Evolutionary conservation across 2,113 vertebrate genomes (phyloP), one percentile per base, ranked within the genome.

Genomic region (Trochalopteron elliotii): DNA sequence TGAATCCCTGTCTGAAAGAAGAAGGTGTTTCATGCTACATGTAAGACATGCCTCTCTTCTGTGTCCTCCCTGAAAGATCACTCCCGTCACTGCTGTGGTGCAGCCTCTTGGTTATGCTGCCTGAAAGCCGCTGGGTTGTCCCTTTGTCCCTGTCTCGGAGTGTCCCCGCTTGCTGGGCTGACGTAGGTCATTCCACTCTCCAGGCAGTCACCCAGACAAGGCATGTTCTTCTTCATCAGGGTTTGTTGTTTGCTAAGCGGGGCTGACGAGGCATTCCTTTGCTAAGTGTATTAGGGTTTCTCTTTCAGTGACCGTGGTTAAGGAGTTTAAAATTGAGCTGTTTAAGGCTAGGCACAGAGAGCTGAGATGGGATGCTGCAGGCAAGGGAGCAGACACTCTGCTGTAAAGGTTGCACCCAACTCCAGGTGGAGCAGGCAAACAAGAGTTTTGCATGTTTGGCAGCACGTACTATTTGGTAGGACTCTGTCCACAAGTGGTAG

Each of bases 111-210:
- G 44, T 31, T 67, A 7, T 17, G 72, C 85, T 78, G 78, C 88
- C 63, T 3, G 6, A 55, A 50, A 91, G 76, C 52, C 40, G 5
- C 76, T 11, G 55, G 20, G 25, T 57, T 83, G 79, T 88, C 63
- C 82, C 56, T 80, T 91, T 96, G 91, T 91, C 79, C 78, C 59
- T 49, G 19, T 81, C 52, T 63, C 52, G 8, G 69, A 40, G 39
- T 15, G 7, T 69, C 21, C 18, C 67, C 0, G 27, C 55, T 84
- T 59, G 67, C 92, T 74, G 45, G 33, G 37, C 90, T 90, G 88
- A 96, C 95, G 65, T 96, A 96, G 88, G 92, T 95, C 93, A 91
- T 78, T 86, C 35, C n/a, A 5, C 56, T 93, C 88, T 92, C 35
- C 56, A 2, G 83, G 83, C 93, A 89, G 11, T 85, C 81, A 22